These are phyloP conservation scores for Sipha flava DNA, from an alignment of 1,140 invertebrate species.

Conservation along the genomic window DNA sequence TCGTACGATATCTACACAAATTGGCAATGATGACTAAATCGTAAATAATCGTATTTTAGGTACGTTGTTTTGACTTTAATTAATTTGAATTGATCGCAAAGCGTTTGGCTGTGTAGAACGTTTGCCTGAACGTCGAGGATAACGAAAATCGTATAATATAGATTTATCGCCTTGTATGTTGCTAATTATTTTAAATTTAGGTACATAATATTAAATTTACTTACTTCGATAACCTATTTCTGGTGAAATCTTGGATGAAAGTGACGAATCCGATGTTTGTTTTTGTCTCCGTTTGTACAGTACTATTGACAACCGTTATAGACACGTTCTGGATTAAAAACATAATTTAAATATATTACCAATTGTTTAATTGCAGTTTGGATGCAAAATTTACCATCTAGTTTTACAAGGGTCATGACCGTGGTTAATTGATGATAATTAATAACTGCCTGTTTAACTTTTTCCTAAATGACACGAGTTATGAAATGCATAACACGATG, in stretches of 20 bases:
- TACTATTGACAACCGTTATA: not conserved
- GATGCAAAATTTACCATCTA: not conserved
- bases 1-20: not conserved
- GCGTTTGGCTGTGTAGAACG: no score
- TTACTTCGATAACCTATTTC: not conserved
- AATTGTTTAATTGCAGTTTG: constrained; percentile 11
- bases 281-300: not conserved
- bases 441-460: constrained; percentile 7
- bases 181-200: no score
- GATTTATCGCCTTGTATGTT: no score
- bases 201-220: no score
- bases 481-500: not conserved
- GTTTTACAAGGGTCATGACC: constrained; percentile 11
- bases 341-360: not conserved
- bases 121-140: no score
- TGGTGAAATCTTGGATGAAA: not conserved
- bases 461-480: not conserved
- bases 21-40: not conserved
- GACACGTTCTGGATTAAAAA: not conserved
- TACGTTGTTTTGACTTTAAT: not conserved
- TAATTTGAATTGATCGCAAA: not conserved
- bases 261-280: not conserved
- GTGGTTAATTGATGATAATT: constrained; percentile 13
- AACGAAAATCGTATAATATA: no score
- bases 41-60: not conserved